phyloP scores from a whole-genome alignment of 2,797 vertebrate species.

The Coracias cyanogaster region DNA sequence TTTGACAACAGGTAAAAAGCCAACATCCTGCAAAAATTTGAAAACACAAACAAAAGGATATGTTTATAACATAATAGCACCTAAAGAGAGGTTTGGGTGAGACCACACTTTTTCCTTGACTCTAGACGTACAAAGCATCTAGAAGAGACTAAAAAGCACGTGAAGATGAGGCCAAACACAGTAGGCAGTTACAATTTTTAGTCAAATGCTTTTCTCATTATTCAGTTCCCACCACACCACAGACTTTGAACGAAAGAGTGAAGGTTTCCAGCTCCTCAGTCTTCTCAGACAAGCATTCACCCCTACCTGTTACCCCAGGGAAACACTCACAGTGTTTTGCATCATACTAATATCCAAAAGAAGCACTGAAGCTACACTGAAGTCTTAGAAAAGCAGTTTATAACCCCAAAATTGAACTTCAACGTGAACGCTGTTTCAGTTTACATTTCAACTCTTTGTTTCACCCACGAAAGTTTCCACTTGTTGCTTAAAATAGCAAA shows the following conservation, averaged over 20 bases:
- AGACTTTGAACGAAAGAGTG: background rate
- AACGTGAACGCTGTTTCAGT: conserved; percentile 46
- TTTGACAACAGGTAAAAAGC: background rate
- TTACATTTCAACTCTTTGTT: conserved; percentile 60
- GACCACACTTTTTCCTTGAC: background rate
- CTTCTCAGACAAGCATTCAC: background rate
- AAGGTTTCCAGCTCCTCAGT: background rate
- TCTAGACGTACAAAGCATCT: background rate
- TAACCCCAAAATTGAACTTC: conserved; percentile 41
- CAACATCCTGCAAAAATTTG: background rate
- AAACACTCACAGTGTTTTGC: background rate
- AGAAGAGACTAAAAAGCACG: background rate
- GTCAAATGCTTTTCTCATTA: background rate
- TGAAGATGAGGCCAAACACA: background rate
- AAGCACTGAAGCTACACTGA: background rate
- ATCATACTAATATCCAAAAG: background rate
- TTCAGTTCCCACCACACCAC: background rate
- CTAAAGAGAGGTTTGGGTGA: background rate
- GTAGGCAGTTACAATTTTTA: background rate
- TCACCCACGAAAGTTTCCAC: conserved; percentile 57
- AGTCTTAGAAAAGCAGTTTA: conserved; percentile 20
- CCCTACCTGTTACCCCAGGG: background rate
- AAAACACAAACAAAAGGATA: background rate
- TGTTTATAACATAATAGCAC: background rate
- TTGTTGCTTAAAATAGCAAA: conserved; percentile 66